Base-by-base conservation (phyloP, 1,140 invertebrate species). In the Drosophila sechellia region DNA sequence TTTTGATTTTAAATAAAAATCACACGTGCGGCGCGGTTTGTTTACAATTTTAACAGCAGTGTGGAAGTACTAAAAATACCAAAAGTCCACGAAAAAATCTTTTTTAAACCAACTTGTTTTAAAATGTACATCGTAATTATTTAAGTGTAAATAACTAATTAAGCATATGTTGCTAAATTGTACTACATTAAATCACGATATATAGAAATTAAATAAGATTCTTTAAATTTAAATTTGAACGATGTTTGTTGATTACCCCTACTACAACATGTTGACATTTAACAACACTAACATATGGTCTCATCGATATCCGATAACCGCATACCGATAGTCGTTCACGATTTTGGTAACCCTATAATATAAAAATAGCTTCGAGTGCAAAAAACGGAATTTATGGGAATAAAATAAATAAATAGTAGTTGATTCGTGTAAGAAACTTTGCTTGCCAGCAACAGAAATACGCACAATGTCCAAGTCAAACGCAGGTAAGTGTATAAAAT, bases 381-480 rank as follows among this genome's bases (percentile, higher is more conserved):
- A 68, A 76, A 59, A 60, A 15, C 39, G 64, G 40, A 46, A 42
- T 59, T 50, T 22, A 68, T 56, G 45, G 42, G 27, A 49, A 71
- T 56, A 77, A 43, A 59, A 48, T 42, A 60, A 13, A 59, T 48
- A 80, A 46, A 45, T 27, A 31, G 12, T 45, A 22, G 27, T 12
- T 53, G 10, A 40, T 55, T 59, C 3, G 10, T 43, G 40, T 17
- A 48, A 10, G 31, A 49, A 49, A 42, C 20, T 42, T 46, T 17
- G 17, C 58, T 52, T 6, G 2, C 20, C 35, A 48, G 31, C 34
- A 63, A 15, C 46, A 54, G 27, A 27, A 77, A 12, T 4, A 10
- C 22, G 11, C 53, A 56, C 11, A 25, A 89, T 89, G 84, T 89
- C 84, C 2, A 89, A 89, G 42, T 84, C 84, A 40, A 89, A 73